Conservation (phyloP, 1,140 invertebrate species). For the Batillaria attramentaria region DNA sequence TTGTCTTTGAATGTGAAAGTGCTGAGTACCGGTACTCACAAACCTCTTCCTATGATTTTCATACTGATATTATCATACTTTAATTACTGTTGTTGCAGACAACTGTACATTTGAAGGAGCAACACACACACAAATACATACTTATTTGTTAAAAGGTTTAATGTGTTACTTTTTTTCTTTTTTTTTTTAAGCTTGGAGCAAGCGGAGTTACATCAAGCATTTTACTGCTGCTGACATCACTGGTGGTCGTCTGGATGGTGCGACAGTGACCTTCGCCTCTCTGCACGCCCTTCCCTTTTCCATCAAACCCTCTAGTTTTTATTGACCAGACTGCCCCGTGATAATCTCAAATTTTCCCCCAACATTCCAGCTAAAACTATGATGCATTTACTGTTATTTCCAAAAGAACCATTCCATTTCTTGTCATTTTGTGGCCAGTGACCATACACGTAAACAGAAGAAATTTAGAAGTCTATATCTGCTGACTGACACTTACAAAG, state of each 20-base stretch:
- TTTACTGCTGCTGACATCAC: background rate
- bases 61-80: background rate
- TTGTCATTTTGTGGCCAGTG: no score
- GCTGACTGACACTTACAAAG: no score
- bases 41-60: background rate
- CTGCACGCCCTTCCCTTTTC: no score
- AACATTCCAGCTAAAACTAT: no score
- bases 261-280: background rate
- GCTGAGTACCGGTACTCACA: no score
- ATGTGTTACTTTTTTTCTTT: background rate
- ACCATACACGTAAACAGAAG: no score
- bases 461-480: no score
- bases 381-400: no score
- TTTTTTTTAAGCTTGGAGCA: conserved; percentile 17
- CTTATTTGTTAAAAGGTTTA: background rate
- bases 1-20: no score
- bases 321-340: no score
- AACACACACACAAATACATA: background rate
- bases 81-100: background rate
- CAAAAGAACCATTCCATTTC: no score
- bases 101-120: background rate
- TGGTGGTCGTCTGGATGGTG: conserved; percentile 13
- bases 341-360: background rate
- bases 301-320: no score
- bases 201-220: conserved; percentile 20